Percentiles rank a stretch among this genome's conserved stretches.
These are phyloP conservation scores for Tenthredo amoena DNA, from an alignment of 2,888 invertebrate species.

Conservation along the genomic window DNA sequence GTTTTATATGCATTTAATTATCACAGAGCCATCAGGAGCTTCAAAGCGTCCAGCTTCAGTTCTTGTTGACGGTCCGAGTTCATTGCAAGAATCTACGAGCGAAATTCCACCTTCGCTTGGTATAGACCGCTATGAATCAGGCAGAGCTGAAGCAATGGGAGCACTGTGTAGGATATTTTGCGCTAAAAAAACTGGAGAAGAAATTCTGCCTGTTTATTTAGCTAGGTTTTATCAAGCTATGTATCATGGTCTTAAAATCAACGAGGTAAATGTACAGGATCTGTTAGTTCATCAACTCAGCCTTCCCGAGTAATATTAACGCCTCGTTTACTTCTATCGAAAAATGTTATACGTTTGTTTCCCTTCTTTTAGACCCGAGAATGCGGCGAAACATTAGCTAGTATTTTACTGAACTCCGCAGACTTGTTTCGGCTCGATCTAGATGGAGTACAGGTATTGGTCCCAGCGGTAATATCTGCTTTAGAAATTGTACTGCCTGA, in stretches of 20 bases:
- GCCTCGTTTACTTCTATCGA: background rate
- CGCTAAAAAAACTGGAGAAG: conserved; percentile 96
- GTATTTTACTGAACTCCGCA: conserved; percentile 91
- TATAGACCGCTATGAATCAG: conserved; percentile 89
- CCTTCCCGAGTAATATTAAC: background rate
- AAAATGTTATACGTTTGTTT: too few species aligned
- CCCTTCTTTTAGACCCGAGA: conserved; percentile 77
- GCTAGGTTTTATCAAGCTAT: conserved; percentile 96
- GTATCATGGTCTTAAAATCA: conserved; percentile 90
- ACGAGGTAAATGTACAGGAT: conserved; percentile 78
- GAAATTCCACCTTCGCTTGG: conserved; percentile 86
- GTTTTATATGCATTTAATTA: conserved; percentile 50
- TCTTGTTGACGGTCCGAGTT: conserved; percentile 84
- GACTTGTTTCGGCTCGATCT: conserved; percentile 95
- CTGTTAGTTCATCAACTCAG: too few species aligned
- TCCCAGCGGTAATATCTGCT: conserved; percentile 94
- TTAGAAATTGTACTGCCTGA: conserved; percentile 95
- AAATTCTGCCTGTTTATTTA: conserved; percentile 94
- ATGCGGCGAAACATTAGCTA: conserved; percentile 90
- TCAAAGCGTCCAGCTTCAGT: conserved; percentile 85
- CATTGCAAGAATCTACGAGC: conserved; percentile 82
- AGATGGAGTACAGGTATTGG: conserved; percentile 93
- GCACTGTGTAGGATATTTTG: conserved; percentile 97
- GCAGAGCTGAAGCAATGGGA: conserved; percentile 96
- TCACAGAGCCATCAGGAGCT: conserved; percentile 73